Conservation (phyloP, 2,888 invertebrate genomes). For the Steinernema hermaphroditum region DNA sequence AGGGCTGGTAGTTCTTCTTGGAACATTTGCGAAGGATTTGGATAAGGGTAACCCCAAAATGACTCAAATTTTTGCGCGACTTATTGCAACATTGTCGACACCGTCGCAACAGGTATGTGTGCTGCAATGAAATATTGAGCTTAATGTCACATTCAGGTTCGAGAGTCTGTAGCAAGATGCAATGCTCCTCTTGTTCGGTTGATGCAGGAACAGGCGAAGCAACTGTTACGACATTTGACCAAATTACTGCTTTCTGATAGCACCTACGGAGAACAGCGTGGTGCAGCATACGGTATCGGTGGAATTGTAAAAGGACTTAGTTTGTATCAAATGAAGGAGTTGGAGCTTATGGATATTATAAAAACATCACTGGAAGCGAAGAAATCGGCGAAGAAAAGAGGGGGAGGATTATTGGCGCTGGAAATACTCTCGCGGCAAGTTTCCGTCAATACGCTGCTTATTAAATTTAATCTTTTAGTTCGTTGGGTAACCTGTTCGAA, state of each 20-base stretch:
- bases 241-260: slow-evolving; percentile 85
- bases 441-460: slow-evolving; percentile 48
- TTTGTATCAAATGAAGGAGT: slow-evolving; percentile 88
- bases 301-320: slow-evolving; percentile 94
- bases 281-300: slow-evolving; percentile 82
- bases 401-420: slow-evolving; percentile 90
- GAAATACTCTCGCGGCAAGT: slow-evolving; percentile 75
- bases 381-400: slow-evolving; percentile 88
- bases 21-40: slow-evolving; percentile 91
- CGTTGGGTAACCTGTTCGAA: slow-evolving; percentile 93
- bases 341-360: slow-evolving; percentile 87
- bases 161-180: slow-evolving; percentile 95
- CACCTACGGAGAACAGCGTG: slow-evolving; percentile 87
- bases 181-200: slow-evolving; percentile 89
- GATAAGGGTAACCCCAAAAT: slow-evolving; percentile 77
- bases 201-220: slow-evolving; percentile 85
- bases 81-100: slow-evolving; percentile 87
- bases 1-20: slow-evolving; percentile 91
- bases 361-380: slow-evolving; percentile 85
- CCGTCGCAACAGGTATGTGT: slow-evolving; percentile 85
- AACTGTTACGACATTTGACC: slow-evolving; percentile 83
- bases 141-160: slow-evolving; percentile 74
- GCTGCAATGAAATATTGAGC: not conserved
- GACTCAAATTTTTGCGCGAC: slow-evolving; percentile 80
- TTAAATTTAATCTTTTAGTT: too few relatives aligned